These are phyloP conservation scores for Lamprologus sp. DNA, from an alignment of 2,113 vertebrate genomes.

Conservation along the genomic window DNA sequence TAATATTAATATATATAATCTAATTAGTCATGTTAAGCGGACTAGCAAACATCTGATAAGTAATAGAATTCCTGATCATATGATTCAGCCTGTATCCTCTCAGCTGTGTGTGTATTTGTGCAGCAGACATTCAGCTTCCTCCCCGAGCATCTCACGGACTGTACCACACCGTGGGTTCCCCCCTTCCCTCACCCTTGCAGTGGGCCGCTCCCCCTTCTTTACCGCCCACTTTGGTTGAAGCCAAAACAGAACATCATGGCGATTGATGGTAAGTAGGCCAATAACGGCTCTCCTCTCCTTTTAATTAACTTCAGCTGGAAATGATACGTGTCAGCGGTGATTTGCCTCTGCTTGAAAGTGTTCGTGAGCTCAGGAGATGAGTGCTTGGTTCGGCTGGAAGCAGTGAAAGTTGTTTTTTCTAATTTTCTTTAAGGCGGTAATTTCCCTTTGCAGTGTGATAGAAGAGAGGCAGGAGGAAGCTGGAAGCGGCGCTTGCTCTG, in stretches of 20 bases:
- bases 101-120: neutral
- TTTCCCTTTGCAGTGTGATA: neutral
- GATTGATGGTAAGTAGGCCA: conserved; percentile 90
- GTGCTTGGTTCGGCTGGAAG: neutral
- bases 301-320: conserved; percentile 28
- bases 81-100: neutral
- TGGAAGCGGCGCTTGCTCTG: neutral
- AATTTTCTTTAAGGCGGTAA: neutral
- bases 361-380: neutral
- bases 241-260: conserved; percentile 87
- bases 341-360: neutral
- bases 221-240: conserved; percentile 65
- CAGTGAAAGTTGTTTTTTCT: neutral
- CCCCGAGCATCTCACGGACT: neutral
- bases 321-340: neutral
- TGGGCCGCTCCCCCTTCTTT: conserved; percentile 51
- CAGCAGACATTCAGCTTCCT: neutral
- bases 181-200: neutral
- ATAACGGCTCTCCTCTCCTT: conserved; percentile 60
- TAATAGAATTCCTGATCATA: neutral
- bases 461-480: neutral
- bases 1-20: neutral
- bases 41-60: neutral
- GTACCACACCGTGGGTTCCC: conserved; percentile 13
- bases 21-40: neutral